phyloP scores from a whole-genome alignment of 2,888 invertebrate genomes.

The Myopa testacea region DNA sequence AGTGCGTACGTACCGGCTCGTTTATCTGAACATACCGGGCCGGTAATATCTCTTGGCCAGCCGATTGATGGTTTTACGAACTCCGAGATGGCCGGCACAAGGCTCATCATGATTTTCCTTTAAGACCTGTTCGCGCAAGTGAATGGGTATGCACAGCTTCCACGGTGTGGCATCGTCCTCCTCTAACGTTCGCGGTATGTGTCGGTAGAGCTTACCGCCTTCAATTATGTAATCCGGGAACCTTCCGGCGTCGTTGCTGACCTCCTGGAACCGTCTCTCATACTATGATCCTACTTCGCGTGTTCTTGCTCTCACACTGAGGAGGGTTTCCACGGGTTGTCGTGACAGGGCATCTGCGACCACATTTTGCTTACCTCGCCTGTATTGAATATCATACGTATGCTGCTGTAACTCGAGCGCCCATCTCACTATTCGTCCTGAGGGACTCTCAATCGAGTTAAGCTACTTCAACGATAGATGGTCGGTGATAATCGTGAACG shows the following conservation, averaged over 20 bases:
- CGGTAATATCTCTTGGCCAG: conserved; percentile 25
- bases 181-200: no score
- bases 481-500: conserved; percentile 27
- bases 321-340: neutral
- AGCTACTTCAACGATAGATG: conserved; percentile 40
- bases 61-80: conserved; percentile 11
- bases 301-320: no score
- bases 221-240: neutral
- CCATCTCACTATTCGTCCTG: conserved; percentile 41
- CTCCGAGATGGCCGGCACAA: neutral
- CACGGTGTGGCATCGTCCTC: no score
- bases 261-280: neutral
- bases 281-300: neutral
- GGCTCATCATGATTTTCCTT: conserved; percentile 23
- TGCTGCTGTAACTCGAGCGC: conserved; percentile 21
- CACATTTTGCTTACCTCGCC: conserved; percentile 32
- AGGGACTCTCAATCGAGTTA: conserved; percentile 39
- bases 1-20: neutral
- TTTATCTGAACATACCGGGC: neutral
- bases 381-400: neutral
- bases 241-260: neutral
- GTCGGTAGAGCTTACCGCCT: neutral
- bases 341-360: conserved; percentile 38
- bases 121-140: conserved; percentile 4
- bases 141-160: conserved; percentile 9